Base-by-base conservation (phyloP, 2,888 invertebrate genomes). In the Dusona sp. region DNA sequence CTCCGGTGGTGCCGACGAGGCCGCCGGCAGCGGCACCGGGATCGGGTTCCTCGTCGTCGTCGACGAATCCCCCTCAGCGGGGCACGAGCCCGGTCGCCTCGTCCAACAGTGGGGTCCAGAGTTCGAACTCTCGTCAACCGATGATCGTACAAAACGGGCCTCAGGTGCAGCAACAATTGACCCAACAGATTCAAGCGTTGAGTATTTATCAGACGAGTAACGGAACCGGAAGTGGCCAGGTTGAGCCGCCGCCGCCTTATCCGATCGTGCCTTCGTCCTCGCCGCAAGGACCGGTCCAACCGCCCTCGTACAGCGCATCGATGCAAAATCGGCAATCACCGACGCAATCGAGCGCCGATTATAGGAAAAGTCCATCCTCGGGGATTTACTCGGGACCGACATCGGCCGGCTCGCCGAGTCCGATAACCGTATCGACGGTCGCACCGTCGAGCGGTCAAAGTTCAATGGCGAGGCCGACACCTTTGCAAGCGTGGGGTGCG, bases 261-360 rank as follows among this genome's bases (percentile, higher is more conserved):
- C 95, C 95, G n/a, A 94, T 95, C 45, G 95, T 95, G 73, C 94
- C 95, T 3, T 93, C 95, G 11, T 95, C 95, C 25, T 94, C 95
- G 16, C 95, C 96, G 64, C 86, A 87, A 95, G 45, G 96, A 19
- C 96, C 97, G 19, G 97, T 97, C 19, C 97, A 97, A n/a, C 97
- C 97, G 3, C 98, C 98, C 8, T 97, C 97, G 36, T 98, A 98
- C 93, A 97, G 97, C 25, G 97, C 97, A 2, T 97, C 98, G 7
- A 97, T 98, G 95, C 98, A 98, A 93, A 98, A 97, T 93, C 96
- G 98, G 19, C 98, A 98, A 93, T 98, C 97, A 91, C 98, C 98
- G 11, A 98, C 98, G 38, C 97, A 97, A 91, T 96, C 97, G 79
- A 96, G 96, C 90, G 95, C 96, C 90, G 98, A 98, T 91, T 97